Base-by-base conservation (phyloP, 2,113 vertebrate genomes). In the Trematocara marginatum region DNA sequence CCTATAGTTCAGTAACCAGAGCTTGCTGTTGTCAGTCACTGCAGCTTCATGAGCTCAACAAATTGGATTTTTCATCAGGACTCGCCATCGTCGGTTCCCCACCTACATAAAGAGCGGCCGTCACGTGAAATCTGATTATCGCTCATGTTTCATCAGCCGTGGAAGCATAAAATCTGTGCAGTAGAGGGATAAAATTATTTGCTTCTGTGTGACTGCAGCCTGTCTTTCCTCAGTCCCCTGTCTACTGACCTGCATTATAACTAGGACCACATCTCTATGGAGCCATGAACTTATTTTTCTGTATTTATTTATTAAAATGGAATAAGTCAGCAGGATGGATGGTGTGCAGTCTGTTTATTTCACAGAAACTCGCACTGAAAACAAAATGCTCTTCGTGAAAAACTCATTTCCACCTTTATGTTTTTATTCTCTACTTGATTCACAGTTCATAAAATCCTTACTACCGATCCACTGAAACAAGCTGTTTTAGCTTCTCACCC, bases 261-360 rank as follows among this genome's bases (percentile, higher is more conserved):
- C 92, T 71, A 94, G 86, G 92, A 93, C 92, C 90, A 83, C 80
- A 82, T 92, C 92, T 95, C 89, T 85, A 88, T 86, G 90, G 89
- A 91, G 87, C 94, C 89, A 93, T 95, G 89, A 92, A 95, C 93
- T 93, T 96, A 95, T 96, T 96, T 96, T 96, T 96, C 85, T 96
- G 93, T 96, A 95, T 96, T 96, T 96, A 97, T 96, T 96, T 96
- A 95, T 95, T 95, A 96, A 97, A 97, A 81, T 66, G 4, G 78
- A 93, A 89, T 93, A 87, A 94, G 94, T 86, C 45, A 87, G 83
- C 47, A 47, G 4, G 2, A 42, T 13, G 16, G 2, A 0, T 53
- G 38, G 38, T 84, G 61, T 81, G 31, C 7, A 2, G 42, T 76
- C 45, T 92, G 54, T 82, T 92, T 59, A 64, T 93, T 86, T 84